A percentile compares a stretch with the other conserved stretches of the same genome.
Conservation (phyloP, 1,140 invertebrate species). For the Phymastichus coffea region DNA sequence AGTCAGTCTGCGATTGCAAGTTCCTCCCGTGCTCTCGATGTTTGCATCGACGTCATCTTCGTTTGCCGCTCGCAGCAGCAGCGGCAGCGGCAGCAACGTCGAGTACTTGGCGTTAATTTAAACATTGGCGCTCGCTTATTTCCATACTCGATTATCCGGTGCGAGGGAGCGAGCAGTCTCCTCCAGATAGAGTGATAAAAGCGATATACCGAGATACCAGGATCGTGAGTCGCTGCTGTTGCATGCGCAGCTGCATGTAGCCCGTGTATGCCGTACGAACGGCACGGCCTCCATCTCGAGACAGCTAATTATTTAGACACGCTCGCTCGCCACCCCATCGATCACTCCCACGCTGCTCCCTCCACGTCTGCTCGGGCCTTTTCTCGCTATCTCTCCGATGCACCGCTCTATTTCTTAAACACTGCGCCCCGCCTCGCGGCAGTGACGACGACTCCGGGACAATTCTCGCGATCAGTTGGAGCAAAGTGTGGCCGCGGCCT, state of each 20-base stretch:
- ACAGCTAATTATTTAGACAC: constrained; percentile 59
- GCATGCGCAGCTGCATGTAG: constrained; percentile 36
- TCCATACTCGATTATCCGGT: constrained; percentile 20
- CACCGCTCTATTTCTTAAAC: not conserved
- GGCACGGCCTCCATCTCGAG: constrained; percentile 47
- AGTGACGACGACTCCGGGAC: too few relatives aligned
- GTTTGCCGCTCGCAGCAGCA: too few relatives aligned
- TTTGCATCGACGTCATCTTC: too few relatives aligned
- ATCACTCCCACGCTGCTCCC: constrained; percentile 41
- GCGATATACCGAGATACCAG: not conserved
- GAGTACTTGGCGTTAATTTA: constrained; percentile 10
- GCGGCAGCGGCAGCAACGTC: too few relatives aligned
- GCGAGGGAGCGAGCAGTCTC: not conserved
- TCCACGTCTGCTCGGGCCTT: not conserved
- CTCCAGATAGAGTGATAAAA: not conserved
- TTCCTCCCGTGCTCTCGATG: too few relatives aligned
- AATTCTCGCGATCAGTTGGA: too few relatives aligned
- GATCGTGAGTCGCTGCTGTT: constrained; percentile 39
- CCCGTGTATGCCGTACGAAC: constrained; percentile 49
- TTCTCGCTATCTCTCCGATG: constrained; percentile 5
- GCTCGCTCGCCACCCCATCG: constrained; percentile 53
- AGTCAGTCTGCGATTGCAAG: too few relatives aligned
- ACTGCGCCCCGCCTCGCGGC: not conserved
- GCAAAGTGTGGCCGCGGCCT: too few relatives aligned
- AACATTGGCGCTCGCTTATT: constrained; percentile 5